Evolutionary conservation across 2,113 vertebrate genomes (phyloP), one percentile per base, ranked within the genome.

Genomic region (Caranx ignobilis): DNA sequence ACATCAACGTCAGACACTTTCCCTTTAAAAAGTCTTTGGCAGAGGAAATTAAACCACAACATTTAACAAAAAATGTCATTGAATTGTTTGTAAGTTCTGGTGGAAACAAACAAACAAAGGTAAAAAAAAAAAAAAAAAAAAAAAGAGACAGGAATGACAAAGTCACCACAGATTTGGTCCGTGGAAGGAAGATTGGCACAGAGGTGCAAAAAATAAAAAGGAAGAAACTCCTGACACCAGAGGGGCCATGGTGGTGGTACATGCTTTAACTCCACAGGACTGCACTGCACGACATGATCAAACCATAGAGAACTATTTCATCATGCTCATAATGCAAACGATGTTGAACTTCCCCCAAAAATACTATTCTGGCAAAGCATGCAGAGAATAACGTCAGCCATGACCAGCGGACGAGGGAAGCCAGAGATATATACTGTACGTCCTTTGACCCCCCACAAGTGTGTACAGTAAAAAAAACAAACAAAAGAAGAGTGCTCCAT

Each of bases 21-120:
- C 85, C 89, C 87, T 92, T 92, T 81, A 76, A 70, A 90, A 89
- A 88, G 55, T 90, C 92, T 94, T 94, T 93, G 92, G 91, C 85
- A 87, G 87, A 92, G 77, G 69, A 89, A 92, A 89, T 75, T 85
- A 86, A 87, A 87, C 39, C 35, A 87, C 63, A 62, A 64, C 21
- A 75, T 50, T 16, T 26, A 26, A 26, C 26, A 26, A 15, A 68
- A 71, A 57, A 11, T 35, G 2, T 16, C 57, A 77, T 39, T 3
- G 71, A 81, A 63, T 3, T 7, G 41, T 66, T 69, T 48, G 31
- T 45, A 50, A 55, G 50, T 4, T 54, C 68, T 32, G 31, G 32
- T 69, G 26, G 8, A 79, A 55, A 66, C 11, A 26, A 65, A 71
- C 3, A 71, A 68, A 35, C 1, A 2, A 2, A 26, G 26, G 26